These are phyloP conservation scores for Bellardia bayeri DNA, from an alignment of 2,888 invertebrate species.

Conservation along the genomic window DNA sequence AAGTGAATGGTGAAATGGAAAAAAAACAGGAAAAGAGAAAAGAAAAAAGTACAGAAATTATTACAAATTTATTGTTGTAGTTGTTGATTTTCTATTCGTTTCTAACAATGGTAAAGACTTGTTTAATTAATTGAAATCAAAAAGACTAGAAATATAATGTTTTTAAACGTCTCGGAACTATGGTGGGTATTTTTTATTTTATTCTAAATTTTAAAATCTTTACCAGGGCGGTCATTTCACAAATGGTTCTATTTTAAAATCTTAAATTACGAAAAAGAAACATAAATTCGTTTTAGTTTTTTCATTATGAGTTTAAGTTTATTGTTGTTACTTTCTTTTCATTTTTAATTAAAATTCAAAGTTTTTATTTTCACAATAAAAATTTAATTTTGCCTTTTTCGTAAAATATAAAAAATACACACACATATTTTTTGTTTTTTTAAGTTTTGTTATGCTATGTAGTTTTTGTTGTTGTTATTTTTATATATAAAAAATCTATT, in stretches of 20 bases:
- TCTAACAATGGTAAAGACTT: slow-evolving; percentile 62
- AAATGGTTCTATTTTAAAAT: slow-evolving; percentile 64
- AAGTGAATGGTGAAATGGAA: slow-evolving; percentile 43
- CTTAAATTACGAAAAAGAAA: slow-evolving; percentile 73
- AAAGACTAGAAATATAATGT: slow-evolving; percentile 47
- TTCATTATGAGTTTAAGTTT: slow-evolving; percentile 71
- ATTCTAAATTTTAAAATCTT: slow-evolving; percentile 61
- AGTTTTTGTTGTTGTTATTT: slow-evolving; percentile 68
- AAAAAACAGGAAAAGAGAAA: slow-evolving; percentile 66
- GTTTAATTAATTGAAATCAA: slow-evolving; percentile 39
- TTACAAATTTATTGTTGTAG: slow-evolving; percentile 43
- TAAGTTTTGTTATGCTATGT: background rate
- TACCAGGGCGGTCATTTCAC: slow-evolving; percentile 62
- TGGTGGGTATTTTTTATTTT: slow-evolving; percentile 74
- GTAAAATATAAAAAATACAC: slow-evolving; percentile 82
- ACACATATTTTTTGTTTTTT: slow-evolving; percentile 78
- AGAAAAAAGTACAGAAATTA: slow-evolving; percentile 67
- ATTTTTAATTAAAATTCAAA: slow-evolving; percentile 70
- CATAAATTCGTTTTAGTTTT: slow-evolving; percentile 68
- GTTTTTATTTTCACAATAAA: slow-evolving; percentile 78
- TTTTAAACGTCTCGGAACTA: slow-evolving; percentile 46
- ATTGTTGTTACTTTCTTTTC: slow-evolving; percentile 68
- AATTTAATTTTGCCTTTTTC: slow-evolving; percentile 79
- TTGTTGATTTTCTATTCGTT: slow-evolving; percentile 38
- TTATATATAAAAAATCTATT: slow-evolving; percentile 62